Conservation (phyloP, 2,113 vertebrate species). For the Thamnophis sirtalis region DNA sequence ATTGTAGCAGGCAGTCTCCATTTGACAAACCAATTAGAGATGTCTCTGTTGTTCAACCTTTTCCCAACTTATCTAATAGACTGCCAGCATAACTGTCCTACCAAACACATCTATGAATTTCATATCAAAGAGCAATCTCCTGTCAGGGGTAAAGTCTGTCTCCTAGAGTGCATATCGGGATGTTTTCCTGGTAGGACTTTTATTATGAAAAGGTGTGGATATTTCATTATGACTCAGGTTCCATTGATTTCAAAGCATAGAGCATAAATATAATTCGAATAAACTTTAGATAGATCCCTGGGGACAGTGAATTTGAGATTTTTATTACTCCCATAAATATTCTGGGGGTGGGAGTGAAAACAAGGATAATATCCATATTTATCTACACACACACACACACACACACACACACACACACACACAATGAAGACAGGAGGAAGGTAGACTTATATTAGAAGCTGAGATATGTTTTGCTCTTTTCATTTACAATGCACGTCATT, state of each 20-base stretch:
- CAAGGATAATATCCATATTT: background rate
- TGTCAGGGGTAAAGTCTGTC: no score
- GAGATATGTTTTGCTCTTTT: background rate
- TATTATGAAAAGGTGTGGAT: background rate
- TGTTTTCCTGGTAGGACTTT: background rate
- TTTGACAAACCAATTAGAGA: background rate
- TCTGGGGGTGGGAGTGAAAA: background rate
- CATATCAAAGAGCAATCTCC: background rate
- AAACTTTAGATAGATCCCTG: background rate
- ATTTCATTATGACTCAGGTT: background rate
- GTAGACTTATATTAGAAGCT: background rate
- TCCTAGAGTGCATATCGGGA: background rate
- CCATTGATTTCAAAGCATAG: background rate
- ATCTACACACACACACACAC: background rate
- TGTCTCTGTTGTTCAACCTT: background rate
- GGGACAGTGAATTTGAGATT: background rate
- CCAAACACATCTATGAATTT: background rate
- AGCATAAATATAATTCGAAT: background rate
- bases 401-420: background rate
- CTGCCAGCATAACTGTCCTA: background rate
- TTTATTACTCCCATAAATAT: background rate
- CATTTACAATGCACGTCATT: background rate
- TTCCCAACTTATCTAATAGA: background rate
- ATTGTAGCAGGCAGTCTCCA: background rate
- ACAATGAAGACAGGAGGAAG: background rate